Base-by-base conservation (phyloP, 1,140 invertebrate species). In the Heliconius congener region DNA sequence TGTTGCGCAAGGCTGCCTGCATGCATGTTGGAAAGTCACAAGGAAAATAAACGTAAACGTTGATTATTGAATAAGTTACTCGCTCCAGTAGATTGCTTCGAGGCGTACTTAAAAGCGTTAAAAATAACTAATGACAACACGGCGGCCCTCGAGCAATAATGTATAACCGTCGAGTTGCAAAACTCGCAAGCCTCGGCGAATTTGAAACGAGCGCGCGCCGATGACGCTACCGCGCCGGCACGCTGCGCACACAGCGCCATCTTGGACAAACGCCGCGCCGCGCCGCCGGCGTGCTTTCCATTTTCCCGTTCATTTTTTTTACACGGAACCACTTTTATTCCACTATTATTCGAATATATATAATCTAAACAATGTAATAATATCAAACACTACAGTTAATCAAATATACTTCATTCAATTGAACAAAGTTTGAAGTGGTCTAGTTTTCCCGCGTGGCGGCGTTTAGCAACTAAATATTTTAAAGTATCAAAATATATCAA, bases 61-160 rank as follows among this genome's bases (percentile, higher is more conserved):
- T 52, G 42, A 77, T 89, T 77, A 88, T 86, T 89, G 88, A 87
- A 89, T 90, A 85, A 73, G 83, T 89, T 87, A 86, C 81, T 87
- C 85, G 86, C 86, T 87, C 85, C 84, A 87, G 81, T 89, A 83
- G 80, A 77, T 84, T 82, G 82, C 80, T 80, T 83, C 82, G 83
- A 86, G 80, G 76, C 80, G 71, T 74, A 84, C 81, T 86, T 74
- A 76, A 84, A 88, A 88, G 85, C 87, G 90, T 92, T 93, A 94
- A 93, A 93, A 93, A 93, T 94, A 94, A 93, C 90, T 91, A 93
- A 91, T 94, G 93, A 94, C 91, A 93, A 93, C 91, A 92, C 80
- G 60, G 83, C 89, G 85, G 84, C 87, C 86, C 86, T 90, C 84
- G 81, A 72, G 78, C 86, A 86, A 92, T 93, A 94, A 93, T 88